Evolutionary conservation across 1,140 invertebrate genomes (phyloP).

Genomic region (Dufourea novaeangliae): DNA sequence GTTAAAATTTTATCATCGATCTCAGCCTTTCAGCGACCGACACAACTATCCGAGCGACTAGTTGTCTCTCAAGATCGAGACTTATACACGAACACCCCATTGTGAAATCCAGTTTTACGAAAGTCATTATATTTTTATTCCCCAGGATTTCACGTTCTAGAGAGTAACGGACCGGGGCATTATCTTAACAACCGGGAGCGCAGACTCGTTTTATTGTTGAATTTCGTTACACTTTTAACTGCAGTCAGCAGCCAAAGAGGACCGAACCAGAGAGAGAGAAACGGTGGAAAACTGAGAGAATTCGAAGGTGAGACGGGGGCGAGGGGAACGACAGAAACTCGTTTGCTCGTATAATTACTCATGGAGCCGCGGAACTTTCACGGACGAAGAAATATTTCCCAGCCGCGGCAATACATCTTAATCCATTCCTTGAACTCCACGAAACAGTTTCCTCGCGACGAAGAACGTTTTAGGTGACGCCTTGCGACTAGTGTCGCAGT

Average conservation of each 20-base stretch:
- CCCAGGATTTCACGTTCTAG: slow-evolving; percentile 14
- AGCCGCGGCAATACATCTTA: slow-evolving; percentile 31
- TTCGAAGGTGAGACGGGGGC: background rate
- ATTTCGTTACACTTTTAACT: slow-evolving; percentile 37
- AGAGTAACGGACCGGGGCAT: slow-evolving; percentile 8
- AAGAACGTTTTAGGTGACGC: no score
- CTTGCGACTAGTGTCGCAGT: slow-evolving; percentile 11
- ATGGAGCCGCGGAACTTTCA: slow-evolving; percentile 36
- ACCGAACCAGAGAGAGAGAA: background rate
- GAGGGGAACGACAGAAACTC: slow-evolving; percentile 33
- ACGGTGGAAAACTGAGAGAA: background rate
- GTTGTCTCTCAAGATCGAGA: slow-evolving; percentile 22
- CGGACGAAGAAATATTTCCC: slow-evolving; percentile 41
- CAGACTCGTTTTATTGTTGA: slow-evolving; percentile 40
- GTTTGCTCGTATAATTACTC: slow-evolving; percentile 54
- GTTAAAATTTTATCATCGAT: no score
- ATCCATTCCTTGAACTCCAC: slow-evolving; percentile 13
- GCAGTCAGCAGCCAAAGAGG: background rate
- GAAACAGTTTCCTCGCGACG: background rate
- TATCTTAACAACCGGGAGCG: slow-evolving; percentile 57
- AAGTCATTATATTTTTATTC: slow-evolving; percentile 56
- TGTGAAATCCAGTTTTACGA: slow-evolving; percentile 36
- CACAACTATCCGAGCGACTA: slow-evolving; percentile 19
- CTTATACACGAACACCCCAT: slow-evolving; percentile 17
- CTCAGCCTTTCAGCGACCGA: no score